Conservation (phyloP, 1,140 invertebrate species). For the Stegodyphus mimosarum region DNA sequence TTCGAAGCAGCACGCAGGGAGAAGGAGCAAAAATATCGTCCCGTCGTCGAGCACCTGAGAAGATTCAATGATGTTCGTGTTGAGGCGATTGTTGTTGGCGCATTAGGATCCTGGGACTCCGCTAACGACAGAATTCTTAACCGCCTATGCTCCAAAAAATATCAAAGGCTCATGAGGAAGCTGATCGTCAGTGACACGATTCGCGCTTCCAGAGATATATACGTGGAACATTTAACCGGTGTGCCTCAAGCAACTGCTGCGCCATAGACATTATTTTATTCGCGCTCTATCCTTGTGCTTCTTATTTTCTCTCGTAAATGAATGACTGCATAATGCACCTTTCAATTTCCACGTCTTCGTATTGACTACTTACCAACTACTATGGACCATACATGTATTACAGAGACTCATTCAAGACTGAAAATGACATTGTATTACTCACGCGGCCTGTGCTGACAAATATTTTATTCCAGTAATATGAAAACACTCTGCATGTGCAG, state of each 20-base stretch:
- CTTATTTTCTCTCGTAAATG: too few relatives aligned
- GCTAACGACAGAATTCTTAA: not conserved
- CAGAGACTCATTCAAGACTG: too few relatives aligned
- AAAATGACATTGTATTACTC: too few relatives aligned
- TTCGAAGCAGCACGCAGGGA: not conserved
- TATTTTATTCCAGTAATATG: too few relatives aligned
- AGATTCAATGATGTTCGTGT: not conserved
- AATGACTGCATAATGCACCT: too few relatives aligned
- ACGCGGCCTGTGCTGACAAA: too few relatives aligned
- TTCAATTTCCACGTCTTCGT: too few relatives aligned
- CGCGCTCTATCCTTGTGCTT: too few relatives aligned
- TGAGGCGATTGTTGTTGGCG: not conserved
- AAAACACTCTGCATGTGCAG: too few relatives aligned
- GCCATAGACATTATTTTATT: too few relatives aligned
- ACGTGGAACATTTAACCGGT: not conserved
- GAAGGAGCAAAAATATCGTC: not conserved
- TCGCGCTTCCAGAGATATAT: not conserved
- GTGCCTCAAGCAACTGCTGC: not conserved
- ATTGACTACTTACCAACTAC: too few relatives aligned
- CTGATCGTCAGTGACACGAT: not conserved
- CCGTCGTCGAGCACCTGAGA: not conserved
- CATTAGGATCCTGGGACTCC: not conserved
- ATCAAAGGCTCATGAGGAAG: not conserved
- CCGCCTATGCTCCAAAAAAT: not conserved
- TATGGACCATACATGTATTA: too few relatives aligned